Conservation (phyloP, 2,797 vertebrate species). For the Helicolenus hilgendorfi region DNA sequence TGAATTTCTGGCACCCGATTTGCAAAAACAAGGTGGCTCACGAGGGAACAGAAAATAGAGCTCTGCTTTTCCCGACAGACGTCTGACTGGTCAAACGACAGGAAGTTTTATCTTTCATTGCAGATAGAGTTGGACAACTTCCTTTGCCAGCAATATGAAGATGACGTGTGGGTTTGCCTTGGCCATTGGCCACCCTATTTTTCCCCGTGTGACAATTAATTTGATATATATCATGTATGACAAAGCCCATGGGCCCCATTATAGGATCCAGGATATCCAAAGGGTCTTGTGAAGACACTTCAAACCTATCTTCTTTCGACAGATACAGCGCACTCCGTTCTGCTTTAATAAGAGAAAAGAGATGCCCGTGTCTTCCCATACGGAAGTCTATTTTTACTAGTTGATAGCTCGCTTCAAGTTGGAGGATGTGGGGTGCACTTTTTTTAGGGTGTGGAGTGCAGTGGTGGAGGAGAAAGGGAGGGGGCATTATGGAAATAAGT, state of each 20-base stretch:
- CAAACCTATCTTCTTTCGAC: conserved; percentile 54
- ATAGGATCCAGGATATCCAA: conserved; percentile 54
- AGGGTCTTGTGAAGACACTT: conserved; percentile 56
- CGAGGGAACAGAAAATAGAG: neutral
- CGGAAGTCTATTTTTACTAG: conserved; percentile 31
- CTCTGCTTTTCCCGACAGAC: neutral
- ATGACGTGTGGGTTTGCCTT: conserved; percentile 48
- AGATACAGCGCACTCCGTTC: conserved; percentile 33
- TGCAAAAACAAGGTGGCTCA: conserved; percentile 13
- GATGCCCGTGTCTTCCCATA: conserved; percentile 1
- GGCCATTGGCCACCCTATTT: conserved; percentile 18
- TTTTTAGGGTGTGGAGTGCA: neutral
- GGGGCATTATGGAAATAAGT: conserved; percentile 58
- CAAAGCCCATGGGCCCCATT: conserved; percentile 75
- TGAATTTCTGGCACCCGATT: conserved; percentile 19
- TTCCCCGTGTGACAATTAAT: conserved; percentile 70
- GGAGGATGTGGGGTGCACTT: neutral
- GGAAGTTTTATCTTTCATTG: conserved; percentile 27
- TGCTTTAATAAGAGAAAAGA: conserved; percentile 60
- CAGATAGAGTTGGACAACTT: conserved; percentile 16
- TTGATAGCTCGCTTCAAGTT: conserved; percentile 20
- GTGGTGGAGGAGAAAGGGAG: neutral
- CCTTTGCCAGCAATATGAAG: conserved; percentile 26
- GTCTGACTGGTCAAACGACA: neutral
- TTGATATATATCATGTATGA: conserved; percentile 78